A percentile compares a stretch with the other conserved stretches of the same genome.
phyloP scores from a whole-genome alignment of 2,797 vertebrate species.

The Staurois parvus region DNA sequence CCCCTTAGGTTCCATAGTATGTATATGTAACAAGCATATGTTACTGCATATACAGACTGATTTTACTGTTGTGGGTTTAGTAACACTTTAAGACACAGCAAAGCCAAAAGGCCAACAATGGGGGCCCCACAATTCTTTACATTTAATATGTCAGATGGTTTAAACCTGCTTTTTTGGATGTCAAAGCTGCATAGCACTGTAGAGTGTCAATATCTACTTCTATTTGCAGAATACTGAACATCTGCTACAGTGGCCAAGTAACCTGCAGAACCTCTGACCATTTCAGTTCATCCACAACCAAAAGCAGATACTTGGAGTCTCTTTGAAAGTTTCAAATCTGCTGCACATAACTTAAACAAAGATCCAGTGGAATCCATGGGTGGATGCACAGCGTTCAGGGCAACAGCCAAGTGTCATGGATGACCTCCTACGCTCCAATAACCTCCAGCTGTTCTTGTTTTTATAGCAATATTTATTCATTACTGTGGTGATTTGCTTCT shows the following conservation, averaged over 20 bases:
- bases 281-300: neutral
- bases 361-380: conserved; percentile 15
- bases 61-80: too few species aligned
- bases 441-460: conserved; percentile 13
- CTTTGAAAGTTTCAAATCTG: neutral
- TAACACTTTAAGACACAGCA: too few species aligned
- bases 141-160: too few species aligned
- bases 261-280: neutral
- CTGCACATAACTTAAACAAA: conserved; percentile 1
- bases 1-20: too few species aligned
- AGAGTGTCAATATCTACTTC: too few species aligned
- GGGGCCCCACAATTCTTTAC: too few species aligned
- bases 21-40: too few species aligned
- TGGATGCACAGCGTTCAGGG: neutral
- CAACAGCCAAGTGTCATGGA: conserved; percentile 12
- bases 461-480: neutral
- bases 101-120: too few species aligned
- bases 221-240: neutral
- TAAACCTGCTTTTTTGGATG: too few species aligned
- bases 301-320: neutral
- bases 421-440: conserved; percentile 8
- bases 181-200: too few species aligned
- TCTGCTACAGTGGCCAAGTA: neutral
- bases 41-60: too few species aligned
- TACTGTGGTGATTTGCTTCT: neutral